Evolutionary conservation across 2,797 vertebrate genomes (phyloP).

Genomic region (Melanotaenia parkinsoni): DNA sequence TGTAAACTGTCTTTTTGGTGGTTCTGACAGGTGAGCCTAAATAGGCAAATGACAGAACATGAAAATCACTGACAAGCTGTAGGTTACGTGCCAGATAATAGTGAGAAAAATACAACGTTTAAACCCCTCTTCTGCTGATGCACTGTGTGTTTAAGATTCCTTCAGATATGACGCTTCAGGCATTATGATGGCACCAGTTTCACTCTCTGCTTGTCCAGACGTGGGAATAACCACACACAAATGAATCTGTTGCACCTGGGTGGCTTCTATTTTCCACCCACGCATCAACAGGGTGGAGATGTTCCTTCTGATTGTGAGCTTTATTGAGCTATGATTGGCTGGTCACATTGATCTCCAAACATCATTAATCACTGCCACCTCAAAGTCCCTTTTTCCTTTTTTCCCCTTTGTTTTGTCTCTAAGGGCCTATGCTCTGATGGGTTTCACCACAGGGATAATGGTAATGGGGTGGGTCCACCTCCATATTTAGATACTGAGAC

Average conservation of each 20-base stretch:
- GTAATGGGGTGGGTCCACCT: conserved; percentile 64
- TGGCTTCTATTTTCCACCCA: conserved; percentile 29
- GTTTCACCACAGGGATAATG: conserved; percentile 62
- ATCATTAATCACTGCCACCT: conserved; percentile 74
- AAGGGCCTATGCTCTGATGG: conserved; percentile 63
- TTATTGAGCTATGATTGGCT: conserved; percentile 79
- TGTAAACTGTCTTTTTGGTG: background rate
- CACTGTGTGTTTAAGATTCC: conserved; percentile 18
- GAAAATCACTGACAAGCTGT: conserved; percentile 49
- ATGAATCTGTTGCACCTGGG: conserved; percentile 36
- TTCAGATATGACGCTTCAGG: conserved; percentile 18
- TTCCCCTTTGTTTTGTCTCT: conserved; percentile 61
- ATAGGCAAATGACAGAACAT: conserved; percentile 41
- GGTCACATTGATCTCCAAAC: conserved; percentile 66
- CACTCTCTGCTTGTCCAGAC: conserved; percentile 22
- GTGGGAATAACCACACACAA: conserved; percentile 18
- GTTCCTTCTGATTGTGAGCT: conserved; percentile 44
- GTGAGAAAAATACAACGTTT: conserved; percentile 43
- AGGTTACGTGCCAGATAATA: conserved; percentile 40
- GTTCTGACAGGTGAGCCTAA: conserved; percentile 46
- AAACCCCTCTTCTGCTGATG: conserved; percentile 23
- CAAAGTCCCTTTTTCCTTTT: conserved; percentile 53
- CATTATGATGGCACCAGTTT: conserved; percentile 12
- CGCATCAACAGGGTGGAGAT: conserved; percentile 23
- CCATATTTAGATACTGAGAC: conserved; percentile 44